Conservation (phyloP, 2,888 invertebrate species). For the Athalia cordata region DNA sequence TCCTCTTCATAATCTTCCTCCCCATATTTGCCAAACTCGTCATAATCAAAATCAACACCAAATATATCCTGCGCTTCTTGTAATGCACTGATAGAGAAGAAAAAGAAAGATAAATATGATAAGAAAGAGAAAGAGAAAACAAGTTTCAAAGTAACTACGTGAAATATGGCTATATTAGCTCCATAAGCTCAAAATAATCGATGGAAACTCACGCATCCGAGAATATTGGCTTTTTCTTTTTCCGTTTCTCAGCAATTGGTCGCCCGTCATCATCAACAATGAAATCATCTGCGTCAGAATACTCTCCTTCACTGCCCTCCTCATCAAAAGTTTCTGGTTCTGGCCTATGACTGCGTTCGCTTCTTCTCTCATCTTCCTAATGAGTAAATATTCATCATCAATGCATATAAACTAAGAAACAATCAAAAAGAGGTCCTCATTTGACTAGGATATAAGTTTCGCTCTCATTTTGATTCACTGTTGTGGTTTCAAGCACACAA, state of each 20-base stretch:
- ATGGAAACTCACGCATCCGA: constrained; percentile 84
- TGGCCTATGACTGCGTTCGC: constrained; percentile 81
- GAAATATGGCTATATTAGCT: neutral
- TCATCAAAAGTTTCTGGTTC: constrained; percentile 83
- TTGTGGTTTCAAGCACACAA: no score
- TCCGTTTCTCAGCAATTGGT: constrained; percentile 88
- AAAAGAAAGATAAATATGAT: constrained; percentile 40
- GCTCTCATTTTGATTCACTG: no score
- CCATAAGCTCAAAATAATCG: constrained; percentile 13
- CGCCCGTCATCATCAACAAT: constrained; percentile 97
- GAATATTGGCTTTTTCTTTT: constrained; percentile 87
- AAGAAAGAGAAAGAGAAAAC: neutral
- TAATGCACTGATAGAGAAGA: constrained; percentile 78
- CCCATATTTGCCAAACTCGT: constrained; percentile 91
- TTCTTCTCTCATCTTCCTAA: constrained; percentile 87
- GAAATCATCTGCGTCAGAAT: constrained; percentile 95
- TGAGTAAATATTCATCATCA: neutral
- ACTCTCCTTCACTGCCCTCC: constrained; percentile 86
- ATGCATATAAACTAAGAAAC: neutral
- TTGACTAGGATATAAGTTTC: no score
- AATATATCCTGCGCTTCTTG: constrained; percentile 99
- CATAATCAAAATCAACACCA: constrained; percentile 98
- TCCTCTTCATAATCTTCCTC: constrained; percentile 91
- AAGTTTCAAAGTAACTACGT: neutral
- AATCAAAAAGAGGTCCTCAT: neutral